Base-by-base conservation (phyloP, 2,888 invertebrate species). In the Thecocarcelia acutangulata region DNA sequence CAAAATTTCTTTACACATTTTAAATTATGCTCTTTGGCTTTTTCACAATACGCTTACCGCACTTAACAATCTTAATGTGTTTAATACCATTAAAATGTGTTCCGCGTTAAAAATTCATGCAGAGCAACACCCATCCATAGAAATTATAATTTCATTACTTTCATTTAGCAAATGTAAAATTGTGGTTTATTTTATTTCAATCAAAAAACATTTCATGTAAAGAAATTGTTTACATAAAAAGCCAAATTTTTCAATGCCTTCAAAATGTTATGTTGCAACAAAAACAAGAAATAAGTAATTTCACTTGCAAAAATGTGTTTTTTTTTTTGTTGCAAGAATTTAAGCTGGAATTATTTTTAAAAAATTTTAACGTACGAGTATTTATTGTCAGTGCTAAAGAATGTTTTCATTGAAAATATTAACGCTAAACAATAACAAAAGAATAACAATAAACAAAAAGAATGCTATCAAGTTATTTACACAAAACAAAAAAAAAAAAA, bases 391-490 rank as follows among this genome's bases (percentile, higher is more conserved):
- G 8, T 13, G 33, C 13, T 12, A 15, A 11, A 13, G 12, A 15
- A 33, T 19, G 17, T 63, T 12, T 54, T 52, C 37, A 28, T n/a
- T 19, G 68, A 21, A 52, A 52, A 50, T 48, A 21, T 58, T 75
- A 42, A 44, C 21, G 19, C 52, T 52, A 59, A 68, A n/a, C n/a
- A 76, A 69, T 69, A 52, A 75, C 59, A 59, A 80, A 52, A 70
- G 66, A 46, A 76, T 75, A n/a, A n/a, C n/a, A n/a, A n/a, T 75
- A 68, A 76, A 76, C 68, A 76, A 76, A 63, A 76, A 33, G 72
- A 80, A 72, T 80, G 40, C 59, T 37, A 48, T 68, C 46, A 66
- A 76, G 56, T 56, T 64, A 59, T 58, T 64, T 48, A 74, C 17
- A 42, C n/a, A 64, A 54, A 46, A 52, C 17, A 6, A 52, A 50